Evolutionary conservation across 2,797 vertebrate species (phyloP).

Genomic region (Steatocranus sp.): DNA sequence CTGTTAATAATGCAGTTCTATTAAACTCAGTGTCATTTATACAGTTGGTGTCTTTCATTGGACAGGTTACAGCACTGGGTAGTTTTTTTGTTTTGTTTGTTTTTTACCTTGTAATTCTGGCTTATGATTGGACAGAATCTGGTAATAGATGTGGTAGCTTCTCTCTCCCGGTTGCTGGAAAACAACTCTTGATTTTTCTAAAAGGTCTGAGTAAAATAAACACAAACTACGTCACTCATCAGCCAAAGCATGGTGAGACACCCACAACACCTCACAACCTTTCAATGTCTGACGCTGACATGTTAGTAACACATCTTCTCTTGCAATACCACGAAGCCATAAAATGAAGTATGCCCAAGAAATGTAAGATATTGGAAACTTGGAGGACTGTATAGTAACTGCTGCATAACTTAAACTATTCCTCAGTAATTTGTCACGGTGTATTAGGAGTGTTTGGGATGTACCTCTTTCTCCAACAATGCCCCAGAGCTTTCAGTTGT

Average conservation of each 20-base stretch:
- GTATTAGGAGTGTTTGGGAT: neutral
- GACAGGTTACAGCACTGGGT: neutral
- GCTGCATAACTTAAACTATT: neutral
- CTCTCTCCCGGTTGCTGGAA: constrained; percentile 92
- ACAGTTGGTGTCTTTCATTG: neutral
- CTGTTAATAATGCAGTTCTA: neutral
- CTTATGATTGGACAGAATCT: constrained; percentile 91
- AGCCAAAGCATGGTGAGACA: rapidly evolving
- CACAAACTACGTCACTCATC: neutral
- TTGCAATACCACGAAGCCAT: neutral
- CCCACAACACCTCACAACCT: neutral
- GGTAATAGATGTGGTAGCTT: constrained; percentile 93
- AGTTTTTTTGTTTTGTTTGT: neutral
- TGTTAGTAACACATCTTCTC: neutral
- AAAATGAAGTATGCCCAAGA: neutral
- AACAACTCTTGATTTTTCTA: constrained; percentile 96
- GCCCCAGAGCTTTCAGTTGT: neutral
- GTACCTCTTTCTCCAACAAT: neutral
- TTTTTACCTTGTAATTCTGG: constrained; percentile 87
- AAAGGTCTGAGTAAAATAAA: constrained; percentile 78
- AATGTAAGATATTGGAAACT: neutral
- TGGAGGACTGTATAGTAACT: neutral
- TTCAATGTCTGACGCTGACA: neutral
- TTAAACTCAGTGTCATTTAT: neutral
- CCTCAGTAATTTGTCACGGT: neutral